phyloP scores from a whole-genome alignment of 2,797 vertebrate species.

The Nothura maculosa region DNA sequence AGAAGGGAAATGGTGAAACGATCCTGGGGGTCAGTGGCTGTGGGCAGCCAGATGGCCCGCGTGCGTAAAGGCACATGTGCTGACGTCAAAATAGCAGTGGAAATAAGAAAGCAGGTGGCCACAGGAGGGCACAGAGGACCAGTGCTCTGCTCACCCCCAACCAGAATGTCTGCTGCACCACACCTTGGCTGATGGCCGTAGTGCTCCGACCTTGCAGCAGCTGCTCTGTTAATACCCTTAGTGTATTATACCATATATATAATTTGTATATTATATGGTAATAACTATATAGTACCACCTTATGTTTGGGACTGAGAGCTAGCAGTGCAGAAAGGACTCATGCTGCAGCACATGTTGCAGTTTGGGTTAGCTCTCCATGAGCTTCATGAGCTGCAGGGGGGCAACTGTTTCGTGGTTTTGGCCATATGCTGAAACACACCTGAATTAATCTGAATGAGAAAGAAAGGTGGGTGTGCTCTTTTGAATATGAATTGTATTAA shows the following conservation, averaged over 20 bases:
- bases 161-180: accelerated
- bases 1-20: too few relatives aligned
- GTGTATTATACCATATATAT: too few relatives aligned
- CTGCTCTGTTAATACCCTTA: neutral
- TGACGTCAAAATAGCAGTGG: too few relatives aligned
- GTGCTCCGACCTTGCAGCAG: neutral
- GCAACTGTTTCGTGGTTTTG: accelerated
- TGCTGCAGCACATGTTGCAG: too few relatives aligned
- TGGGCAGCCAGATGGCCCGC: too few relatives aligned
- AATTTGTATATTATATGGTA: too few relatives aligned
- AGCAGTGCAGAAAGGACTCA: too few relatives aligned
- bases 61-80: too few relatives aligned
- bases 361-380: neutral
- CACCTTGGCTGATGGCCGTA: neutral
- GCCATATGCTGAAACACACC: neutral
- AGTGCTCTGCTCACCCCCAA: accelerated
- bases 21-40: too few relatives aligned
- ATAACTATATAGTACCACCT: too few relatives aligned
- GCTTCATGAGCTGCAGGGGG: neutral
- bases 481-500: neutral
- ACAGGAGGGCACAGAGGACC: accelerated
- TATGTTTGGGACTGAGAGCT: neutral
- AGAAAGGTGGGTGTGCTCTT: neutral
- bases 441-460: neutral
- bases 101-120: neutral